phyloP scores from a whole-genome alignment of 2,888 invertebrate genomes.

The Invenusta paracnida region DNA sequence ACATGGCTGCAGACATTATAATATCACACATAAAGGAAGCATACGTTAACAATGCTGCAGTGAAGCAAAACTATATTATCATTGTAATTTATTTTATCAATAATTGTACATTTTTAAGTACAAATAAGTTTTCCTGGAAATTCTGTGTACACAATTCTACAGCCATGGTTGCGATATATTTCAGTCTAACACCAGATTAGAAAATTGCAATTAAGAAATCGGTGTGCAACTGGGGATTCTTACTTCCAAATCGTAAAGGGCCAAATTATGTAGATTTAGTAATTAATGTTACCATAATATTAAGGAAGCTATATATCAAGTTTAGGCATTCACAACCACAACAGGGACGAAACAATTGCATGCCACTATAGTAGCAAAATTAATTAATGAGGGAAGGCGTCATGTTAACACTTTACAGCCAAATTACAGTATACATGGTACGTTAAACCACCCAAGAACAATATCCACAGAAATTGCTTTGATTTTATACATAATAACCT shows the following conservation, averaged over 20 bases:
- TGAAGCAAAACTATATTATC: no score
- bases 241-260: background rate
- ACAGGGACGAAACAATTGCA: background rate
- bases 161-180: constrained; percentile 1
- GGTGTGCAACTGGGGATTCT: background rate
- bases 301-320: background rate
- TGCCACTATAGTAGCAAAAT: background rate
- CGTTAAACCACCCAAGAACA: background rate
- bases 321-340: background rate
- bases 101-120: background rate
- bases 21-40: constrained; percentile 1
- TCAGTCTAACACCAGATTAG: background rate
- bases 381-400: constrained; percentile 8
- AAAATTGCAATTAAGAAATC: no score
- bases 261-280: background rate
- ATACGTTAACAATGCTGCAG: no score
- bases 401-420: constrained; percentile 21
- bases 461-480: constrained; percentile 21
- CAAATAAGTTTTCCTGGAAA: no score
- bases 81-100: background rate
- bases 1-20: background rate
- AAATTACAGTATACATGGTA: background rate
- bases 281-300: background rate
- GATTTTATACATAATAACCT: background rate
- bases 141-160: background rate